These are phyloP conservation scores for Bucco capensis DNA, from an alignment of 2,113 vertebrate species.

Conservation along the genomic window DNA sequence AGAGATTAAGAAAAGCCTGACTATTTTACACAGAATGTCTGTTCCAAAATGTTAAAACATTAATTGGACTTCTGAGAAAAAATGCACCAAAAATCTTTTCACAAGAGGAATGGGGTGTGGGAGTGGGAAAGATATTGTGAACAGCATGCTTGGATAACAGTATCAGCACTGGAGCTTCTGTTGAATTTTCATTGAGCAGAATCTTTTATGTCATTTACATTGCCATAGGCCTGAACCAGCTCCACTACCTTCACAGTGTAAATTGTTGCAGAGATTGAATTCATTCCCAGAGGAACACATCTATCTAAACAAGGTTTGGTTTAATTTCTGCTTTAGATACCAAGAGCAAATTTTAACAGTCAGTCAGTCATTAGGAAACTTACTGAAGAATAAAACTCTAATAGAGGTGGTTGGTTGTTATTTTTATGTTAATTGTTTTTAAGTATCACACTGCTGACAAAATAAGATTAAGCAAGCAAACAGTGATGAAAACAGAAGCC, in stretches of 20 bases:
- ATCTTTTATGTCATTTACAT: background rate
- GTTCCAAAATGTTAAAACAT: background rate
- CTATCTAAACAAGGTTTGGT: background rate
- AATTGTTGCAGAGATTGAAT: background rate
- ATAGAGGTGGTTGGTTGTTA: background rate
- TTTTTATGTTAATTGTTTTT: background rate
- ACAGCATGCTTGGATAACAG: background rate
- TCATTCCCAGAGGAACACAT: background rate
- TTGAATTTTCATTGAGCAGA: background rate
- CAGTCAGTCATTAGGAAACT: background rate
- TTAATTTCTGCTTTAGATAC: background rate
- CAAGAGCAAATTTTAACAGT: slow-evolving; percentile 3
- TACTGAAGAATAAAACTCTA: background rate
- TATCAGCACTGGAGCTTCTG: background rate
- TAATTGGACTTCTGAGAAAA: background rate
- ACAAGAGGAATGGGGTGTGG: background rate
- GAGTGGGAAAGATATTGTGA: background rate
- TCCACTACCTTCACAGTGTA: background rate
- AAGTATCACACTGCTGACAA: background rate
- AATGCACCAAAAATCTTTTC: background rate
- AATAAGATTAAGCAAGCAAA: background rate
- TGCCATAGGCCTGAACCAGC: background rate
- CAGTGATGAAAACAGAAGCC: background rate
- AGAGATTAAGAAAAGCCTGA: background rate
- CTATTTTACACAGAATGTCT: slow-evolving; percentile 9